Evolutionary conservation across 2,797 vertebrate species (phyloP).

Genomic region (Spheniscus humboldti): DNA sequence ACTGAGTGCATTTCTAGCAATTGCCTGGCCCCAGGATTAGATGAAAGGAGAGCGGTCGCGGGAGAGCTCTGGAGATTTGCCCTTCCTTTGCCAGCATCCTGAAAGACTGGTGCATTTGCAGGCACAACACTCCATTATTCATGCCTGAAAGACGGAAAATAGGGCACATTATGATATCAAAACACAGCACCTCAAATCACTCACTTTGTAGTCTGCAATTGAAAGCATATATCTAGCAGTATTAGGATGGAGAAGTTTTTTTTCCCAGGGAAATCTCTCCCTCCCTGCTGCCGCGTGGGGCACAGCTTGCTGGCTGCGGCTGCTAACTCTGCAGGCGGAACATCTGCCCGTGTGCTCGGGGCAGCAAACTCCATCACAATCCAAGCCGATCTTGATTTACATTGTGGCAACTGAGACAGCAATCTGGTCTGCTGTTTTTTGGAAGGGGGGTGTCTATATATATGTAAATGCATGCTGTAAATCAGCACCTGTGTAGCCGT

Average conservation of each 20-base stretch:
- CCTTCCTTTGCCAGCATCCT: not conserved
- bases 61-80: not conserved
- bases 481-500: accelerated
- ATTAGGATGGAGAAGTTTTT: not conserved
- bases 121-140: not conserved
- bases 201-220: not conserved
- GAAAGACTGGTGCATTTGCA: not conserved
- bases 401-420: not conserved
- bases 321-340: not conserved
- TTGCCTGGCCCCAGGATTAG: not conserved
- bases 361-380: not conserved
- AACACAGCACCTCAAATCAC: not conserved
- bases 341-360: not conserved
- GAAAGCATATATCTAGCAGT: not conserved
- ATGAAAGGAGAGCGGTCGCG: not conserved
- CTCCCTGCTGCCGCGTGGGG: accelerated
- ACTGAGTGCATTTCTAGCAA: too few species aligned
- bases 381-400: not conserved
- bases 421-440: not conserved
- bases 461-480: not conserved
- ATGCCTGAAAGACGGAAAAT: not conserved
- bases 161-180: not conserved
- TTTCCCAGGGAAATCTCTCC: not conserved
- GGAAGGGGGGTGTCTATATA: not conserved
- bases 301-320: not conserved